Evolutionary conservation across 1,140 invertebrate genomes (phyloP).

Genomic region (Habropoda laboriosa): DNA sequence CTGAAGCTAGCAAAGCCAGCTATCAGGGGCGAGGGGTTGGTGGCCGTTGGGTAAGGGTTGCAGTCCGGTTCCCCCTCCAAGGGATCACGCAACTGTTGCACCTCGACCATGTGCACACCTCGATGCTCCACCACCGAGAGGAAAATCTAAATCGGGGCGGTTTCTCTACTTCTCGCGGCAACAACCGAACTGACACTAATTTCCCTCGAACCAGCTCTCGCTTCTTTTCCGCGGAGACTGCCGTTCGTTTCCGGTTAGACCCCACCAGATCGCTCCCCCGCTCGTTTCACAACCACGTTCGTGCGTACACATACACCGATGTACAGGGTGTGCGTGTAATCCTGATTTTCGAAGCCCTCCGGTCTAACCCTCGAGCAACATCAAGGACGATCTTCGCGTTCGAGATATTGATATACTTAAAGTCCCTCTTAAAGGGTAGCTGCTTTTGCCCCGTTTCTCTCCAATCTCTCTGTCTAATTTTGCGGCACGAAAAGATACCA

Average conservation of each 20-base stretch:
- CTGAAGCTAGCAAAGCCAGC: slow-evolving; percentile 61
- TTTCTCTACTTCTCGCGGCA: slow-evolving; percentile 26
- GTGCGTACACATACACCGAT: background rate
- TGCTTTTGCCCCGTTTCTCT: background rate
- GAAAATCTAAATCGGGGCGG: slow-evolving; percentile 12
- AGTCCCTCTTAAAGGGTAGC: slow-evolving; percentile 17
- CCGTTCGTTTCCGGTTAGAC: slow-evolving; percentile 47
- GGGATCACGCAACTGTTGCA: slow-evolving; percentile 56
- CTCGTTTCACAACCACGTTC: slow-evolving; percentile 37
- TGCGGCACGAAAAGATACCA: too few relatives aligned
- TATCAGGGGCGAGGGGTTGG: slow-evolving; percentile 64
- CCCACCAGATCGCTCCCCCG: slow-evolving; percentile 39
- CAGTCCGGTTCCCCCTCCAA: slow-evolving; percentile 59
- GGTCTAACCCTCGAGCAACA: slow-evolving; percentile 1
- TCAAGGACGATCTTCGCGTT: slow-evolving; percentile 20
- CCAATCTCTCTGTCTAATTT: background rate
- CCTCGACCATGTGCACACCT: slow-evolving; percentile 63
- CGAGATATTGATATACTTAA: slow-evolving; percentile 37
- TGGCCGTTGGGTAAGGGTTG: slow-evolving; percentile 47
- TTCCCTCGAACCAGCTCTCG: slow-evolving; percentile 41
- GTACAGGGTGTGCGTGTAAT: slow-evolving; percentile 4
- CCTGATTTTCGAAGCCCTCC: slow-evolving; percentile 27
- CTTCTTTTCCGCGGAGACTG: slow-evolving; percentile 47
- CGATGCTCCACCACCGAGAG: background rate
- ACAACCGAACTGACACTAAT: slow-evolving; percentile 46